Evolutionary conservation across 1,140 invertebrate genomes (phyloP), one percentile per base, ranked within the genome.

Genomic region (Drosophila murphyi): DNA sequence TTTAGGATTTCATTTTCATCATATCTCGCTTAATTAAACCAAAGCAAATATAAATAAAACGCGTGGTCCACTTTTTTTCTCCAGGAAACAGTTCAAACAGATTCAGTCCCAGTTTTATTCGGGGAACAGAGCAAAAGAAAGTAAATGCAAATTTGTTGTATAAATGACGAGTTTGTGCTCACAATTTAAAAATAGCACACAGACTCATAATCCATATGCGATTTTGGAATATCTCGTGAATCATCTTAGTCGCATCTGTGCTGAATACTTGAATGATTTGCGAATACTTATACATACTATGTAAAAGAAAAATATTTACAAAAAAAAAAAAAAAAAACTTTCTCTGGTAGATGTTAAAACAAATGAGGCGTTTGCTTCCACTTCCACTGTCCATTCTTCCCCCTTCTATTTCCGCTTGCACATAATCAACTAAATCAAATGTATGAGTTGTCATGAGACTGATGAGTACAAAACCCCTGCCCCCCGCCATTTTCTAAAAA

Each of bases 351-450:
- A 72, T 72, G 55, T 59, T 83, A 54, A 48, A 57, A 37, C 72
- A 64, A 76, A 80, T 76, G 72, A 80, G 55, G 55, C 72, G 55
- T 62, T 57, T 62, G 48, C 45, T 75, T 63, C 64, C 39, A 5
- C 51, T 50, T 10, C 48, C 3, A 20, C 28, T 51, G 8, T 12
- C 7, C 28, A 6, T 5, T 20, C 52, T 56, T 35, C 64, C 57
- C 37, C 56, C 32, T 41, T 55, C 69, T 68, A 62, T 51, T 43
- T 65, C 65, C 65, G 65, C 37, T 64, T 57, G 51, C 41, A 74
- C 12, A 54, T 55, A 63, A 62, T 73, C 82, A 75, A 52, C 74
- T 87, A 75, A 78, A 87, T 76, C 78, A 82, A 62, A 72, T 60
- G 52, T 3, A 72, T 81, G 68, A 48, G 68, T 77, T 77, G 81